Percentiles rank a stretch among this genome's conserved stretches.
phyloP scores from a whole-genome alignment of 1,140 invertebrate species.

The Hylaeus anthracinus region DNA sequence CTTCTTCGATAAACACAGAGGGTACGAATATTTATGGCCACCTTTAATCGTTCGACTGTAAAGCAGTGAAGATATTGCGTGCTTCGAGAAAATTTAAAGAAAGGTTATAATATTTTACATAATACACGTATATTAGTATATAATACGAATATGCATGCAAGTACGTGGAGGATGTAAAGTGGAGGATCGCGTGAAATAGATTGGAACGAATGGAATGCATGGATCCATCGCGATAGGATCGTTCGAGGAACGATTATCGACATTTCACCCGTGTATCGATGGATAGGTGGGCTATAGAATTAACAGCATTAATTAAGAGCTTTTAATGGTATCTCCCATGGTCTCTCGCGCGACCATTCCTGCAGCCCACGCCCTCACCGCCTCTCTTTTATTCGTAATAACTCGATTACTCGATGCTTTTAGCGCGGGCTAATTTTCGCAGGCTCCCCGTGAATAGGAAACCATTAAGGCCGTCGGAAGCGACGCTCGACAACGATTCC shows the following conservation, averaged over 20 bases:
- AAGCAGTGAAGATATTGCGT: too few relatives aligned
- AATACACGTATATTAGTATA: too few relatives aligned
- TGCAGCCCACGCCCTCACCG: conserved; percentile 50
- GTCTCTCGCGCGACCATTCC: conserved; percentile 50
- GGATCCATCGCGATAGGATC: too few relatives aligned
- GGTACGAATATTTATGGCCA: too few relatives aligned
- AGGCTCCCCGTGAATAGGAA: conserved; percentile 62
- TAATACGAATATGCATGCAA: too few relatives aligned
- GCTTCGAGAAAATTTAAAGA: too few relatives aligned
- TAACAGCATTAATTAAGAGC: conserved; percentile 75
- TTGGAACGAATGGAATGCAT: too few relatives aligned
- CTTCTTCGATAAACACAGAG: too few relatives aligned
- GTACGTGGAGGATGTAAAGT: too few relatives aligned
- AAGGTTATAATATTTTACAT: too few relatives aligned
- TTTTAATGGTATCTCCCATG: conserved; percentile 68
- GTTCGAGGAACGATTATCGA: neutral
- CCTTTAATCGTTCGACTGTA: too few relatives aligned
- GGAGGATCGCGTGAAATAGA: too few relatives aligned
- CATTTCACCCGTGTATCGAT: conserved; percentile 33
- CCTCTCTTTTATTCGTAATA: conserved; percentile 73
- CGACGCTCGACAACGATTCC: conserved; percentile 27
- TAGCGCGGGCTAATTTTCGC: conserved; percentile 64
- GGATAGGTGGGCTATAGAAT: conserved; percentile 65
- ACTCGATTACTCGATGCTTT: conserved; percentile 73
- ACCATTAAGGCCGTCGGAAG: conserved; percentile 55